Conservation (phyloP, 1,140 invertebrate genomes). For the Atta cephalotes region DNA sequence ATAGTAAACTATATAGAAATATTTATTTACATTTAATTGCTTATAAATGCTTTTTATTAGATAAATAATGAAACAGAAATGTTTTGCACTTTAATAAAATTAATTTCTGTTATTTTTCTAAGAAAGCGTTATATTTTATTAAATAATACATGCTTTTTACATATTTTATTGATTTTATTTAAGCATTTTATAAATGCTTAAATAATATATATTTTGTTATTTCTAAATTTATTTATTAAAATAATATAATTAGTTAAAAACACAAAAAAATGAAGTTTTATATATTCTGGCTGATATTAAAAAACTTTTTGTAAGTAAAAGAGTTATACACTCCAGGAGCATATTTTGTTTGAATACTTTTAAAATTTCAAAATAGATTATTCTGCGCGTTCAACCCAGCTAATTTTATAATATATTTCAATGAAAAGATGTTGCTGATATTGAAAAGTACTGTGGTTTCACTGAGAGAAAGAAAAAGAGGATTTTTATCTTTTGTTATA, state of each 20-base stretch:
- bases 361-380: conserved; percentile 28
- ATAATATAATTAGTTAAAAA: neutral
- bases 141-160: too few relatives aligned
- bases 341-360: neutral
- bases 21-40: neutral
- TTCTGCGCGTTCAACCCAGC: neutral
- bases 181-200: too few relatives aligned
- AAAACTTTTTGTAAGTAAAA: neutral
- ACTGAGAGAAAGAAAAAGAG: neutral
- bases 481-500: conserved; percentile 5
- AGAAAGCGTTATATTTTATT: neutral
- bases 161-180: too few relatives aligned
- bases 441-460: neutral
- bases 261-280: neutral
- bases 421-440: neutral
- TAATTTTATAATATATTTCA: conserved; percentile 26
- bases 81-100: neutral
- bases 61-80: neutral
- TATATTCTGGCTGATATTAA: neutral
- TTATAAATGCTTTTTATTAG: neutral
- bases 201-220: too few relatives aligned
- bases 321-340: neutral
- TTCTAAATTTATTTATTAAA: neutral
- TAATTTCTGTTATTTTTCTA: conserved; percentile 1
- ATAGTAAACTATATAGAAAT: neutral